phyloP scores from a whole-genome alignment of 2,113 vertebrate genomes.

The Amblyornis subalaris region DNA sequence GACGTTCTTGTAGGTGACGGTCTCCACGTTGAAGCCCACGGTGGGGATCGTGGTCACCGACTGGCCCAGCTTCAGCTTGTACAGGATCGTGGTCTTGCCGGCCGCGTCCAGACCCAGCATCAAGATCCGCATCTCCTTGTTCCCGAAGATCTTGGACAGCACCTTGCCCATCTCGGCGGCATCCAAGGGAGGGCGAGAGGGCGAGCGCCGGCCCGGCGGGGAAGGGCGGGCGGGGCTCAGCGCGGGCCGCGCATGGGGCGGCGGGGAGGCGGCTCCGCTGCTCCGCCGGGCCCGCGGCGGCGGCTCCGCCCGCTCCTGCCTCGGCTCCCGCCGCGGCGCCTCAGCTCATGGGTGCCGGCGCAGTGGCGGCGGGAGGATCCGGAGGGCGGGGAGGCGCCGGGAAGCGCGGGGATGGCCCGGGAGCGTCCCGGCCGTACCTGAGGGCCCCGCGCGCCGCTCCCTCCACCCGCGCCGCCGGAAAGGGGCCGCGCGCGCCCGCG shows the following conservation, averaged over 20 bases:
- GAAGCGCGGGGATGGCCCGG: too few relatives aligned
- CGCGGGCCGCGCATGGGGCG: not conserved
- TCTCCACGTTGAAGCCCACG: constrained; percentile 98
- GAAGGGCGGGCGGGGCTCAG: not conserved
- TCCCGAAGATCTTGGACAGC: constrained; percentile 98
- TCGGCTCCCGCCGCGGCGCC: too few relatives aligned
- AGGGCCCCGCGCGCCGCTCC: too few relatives aligned
- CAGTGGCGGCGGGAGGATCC: too few relatives aligned
- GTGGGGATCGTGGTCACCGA: constrained; percentile 98
- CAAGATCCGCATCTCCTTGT: constrained; percentile 99
- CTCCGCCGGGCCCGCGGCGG: too few relatives aligned
- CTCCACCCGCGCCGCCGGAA: too few relatives aligned
- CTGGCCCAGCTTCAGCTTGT: constrained; percentile 99
- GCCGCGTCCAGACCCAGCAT: constrained; percentile 98
- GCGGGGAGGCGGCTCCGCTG: not conserved
- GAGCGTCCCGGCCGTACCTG: too few relatives aligned
- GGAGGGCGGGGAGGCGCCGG: too few relatives aligned
- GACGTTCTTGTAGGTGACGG: constrained; percentile 98
- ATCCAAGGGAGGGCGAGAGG: constrained; percentile 39
- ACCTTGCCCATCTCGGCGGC: constrained; percentile 94
- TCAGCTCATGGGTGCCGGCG: too few relatives aligned
- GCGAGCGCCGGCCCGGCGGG: not conserved
- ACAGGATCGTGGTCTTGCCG: constrained; percentile 98
- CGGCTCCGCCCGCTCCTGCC: too few relatives aligned
- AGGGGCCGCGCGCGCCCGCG: too few relatives aligned